These are phyloP conservation scores for Crotalus horridus DNA, from an alignment of 2,113 vertebrate species.

Conservation along the genomic window DNA sequence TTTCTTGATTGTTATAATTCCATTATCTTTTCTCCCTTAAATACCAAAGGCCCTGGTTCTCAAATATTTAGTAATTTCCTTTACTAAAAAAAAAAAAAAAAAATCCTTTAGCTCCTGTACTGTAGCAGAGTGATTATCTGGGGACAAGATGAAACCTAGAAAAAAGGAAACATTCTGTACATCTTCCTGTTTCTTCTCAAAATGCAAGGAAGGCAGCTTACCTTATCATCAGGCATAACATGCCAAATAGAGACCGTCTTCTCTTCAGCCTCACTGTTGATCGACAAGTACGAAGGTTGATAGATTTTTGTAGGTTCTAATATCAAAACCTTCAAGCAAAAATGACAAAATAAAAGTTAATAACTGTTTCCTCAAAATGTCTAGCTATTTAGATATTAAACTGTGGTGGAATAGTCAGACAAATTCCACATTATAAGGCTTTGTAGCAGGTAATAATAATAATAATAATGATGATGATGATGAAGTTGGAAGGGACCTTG, in stretches of 20 bases:
- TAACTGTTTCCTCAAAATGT: not conserved
- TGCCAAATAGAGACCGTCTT: slow-evolving; percentile 97
- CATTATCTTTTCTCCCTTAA: slow-evolving; percentile 27
- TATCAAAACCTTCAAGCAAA: slow-evolving; percentile 85
- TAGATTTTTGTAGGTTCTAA: slow-evolving; percentile 97
- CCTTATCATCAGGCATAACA: slow-evolving; percentile 92
- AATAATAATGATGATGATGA: too few relatives aligned
- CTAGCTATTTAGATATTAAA: not conserved
- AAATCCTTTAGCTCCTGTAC: not conserved
- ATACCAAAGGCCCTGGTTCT: not conserved
- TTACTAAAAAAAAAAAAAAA: not conserved
- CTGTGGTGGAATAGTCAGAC: not conserved
- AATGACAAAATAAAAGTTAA: slow-evolving; percentile 3
- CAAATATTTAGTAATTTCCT: slow-evolving; percentile 18
- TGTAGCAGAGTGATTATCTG: not conserved
- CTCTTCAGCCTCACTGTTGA: slow-evolving; percentile 94
- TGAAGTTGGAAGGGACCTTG: too few relatives aligned
- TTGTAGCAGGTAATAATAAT: not conserved
- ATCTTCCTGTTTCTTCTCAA: slow-evolving; percentile 13
- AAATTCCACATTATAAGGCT: not conserved
- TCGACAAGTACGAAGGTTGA: slow-evolving; percentile 93
- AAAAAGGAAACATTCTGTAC: not conserved
- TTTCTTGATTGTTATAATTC: slow-evolving; percentile 28
- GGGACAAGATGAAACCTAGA: not conserved
- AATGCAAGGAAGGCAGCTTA: slow-evolving; percentile 47